These are phyloP conservation scores for Epistrophe grossulariae DNA, from an alignment of 2,888 invertebrate genomes.

Conservation along the genomic window DNA sequence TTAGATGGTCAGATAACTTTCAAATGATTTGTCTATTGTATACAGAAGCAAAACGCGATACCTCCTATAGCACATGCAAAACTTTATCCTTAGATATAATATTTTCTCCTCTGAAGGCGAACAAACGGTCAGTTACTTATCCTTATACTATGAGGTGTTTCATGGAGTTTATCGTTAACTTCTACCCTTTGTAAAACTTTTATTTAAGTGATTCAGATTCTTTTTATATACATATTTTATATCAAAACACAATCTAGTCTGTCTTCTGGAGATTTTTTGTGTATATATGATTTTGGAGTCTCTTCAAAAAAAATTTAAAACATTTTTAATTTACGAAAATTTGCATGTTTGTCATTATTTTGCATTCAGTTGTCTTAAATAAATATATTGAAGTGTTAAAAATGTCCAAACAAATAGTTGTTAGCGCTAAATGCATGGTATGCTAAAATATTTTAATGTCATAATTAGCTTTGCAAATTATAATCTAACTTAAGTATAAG, in stretches of 20 bases:
- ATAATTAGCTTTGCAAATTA: too few species aligned
- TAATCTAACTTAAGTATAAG: too few species aligned
- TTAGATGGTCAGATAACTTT: constrained; percentile 42
- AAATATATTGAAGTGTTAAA: neutral
- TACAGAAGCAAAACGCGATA: constrained; percentile 32
- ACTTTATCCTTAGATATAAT: constrained; percentile 50
- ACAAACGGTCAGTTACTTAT: constrained; percentile 48
- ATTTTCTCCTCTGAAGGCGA: constrained; percentile 9
- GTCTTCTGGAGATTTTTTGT: neutral
- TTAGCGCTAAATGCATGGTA: too few species aligned
- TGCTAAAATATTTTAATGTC: too few species aligned
- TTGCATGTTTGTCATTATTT: neutral
- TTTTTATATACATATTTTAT: constrained; percentile 5
- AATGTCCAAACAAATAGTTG: neutral
- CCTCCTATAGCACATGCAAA: constrained; percentile 29
- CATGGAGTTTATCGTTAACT: constrained; percentile 51
- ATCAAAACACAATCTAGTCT: constrained; percentile 59
- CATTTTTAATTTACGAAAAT: neutral
- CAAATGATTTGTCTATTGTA: constrained; percentile 18
- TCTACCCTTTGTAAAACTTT: constrained; percentile 46
- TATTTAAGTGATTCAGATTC: constrained; percentile 36
- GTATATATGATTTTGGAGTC: neutral
- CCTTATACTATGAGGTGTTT: constrained; percentile 48
- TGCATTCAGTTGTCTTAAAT: neutral
- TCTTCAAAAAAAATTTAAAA: neutral